These are phyloP conservation scores for Anisognathus igniventris DNA, from an alignment of 2,797 vertebrate species.

Conservation along the genomic window DNA sequence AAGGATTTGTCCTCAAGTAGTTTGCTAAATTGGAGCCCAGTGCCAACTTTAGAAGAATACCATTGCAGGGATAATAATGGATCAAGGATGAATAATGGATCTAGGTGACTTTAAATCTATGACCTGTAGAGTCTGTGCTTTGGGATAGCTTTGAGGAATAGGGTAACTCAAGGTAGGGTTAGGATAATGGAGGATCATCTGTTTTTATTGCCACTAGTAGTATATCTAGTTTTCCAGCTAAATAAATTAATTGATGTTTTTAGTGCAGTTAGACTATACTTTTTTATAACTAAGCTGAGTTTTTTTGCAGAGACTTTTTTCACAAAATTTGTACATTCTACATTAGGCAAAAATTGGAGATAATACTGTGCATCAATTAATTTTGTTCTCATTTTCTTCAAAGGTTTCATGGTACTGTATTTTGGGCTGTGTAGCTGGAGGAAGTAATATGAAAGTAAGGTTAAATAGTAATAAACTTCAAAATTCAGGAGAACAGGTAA, in stretches of 20 bases:
- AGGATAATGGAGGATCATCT: background rate
- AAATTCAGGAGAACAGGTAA: conserved; percentile 88
- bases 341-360: background rate
- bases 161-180: background rate
- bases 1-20: background rate
- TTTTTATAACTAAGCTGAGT: background rate
- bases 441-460: conserved; percentile 83
- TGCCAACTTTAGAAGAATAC: background rate
- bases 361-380: background rate
- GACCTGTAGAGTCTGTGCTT: background rate
- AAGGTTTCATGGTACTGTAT: conserved; percentile 93
- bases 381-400: background rate
- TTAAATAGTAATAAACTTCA: conserved; percentile 83
- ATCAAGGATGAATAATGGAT: background rate
- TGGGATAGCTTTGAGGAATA: background rate
- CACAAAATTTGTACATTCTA: background rate
- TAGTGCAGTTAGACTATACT: background rate
- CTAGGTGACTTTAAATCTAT: background rate
- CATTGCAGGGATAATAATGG: background rate
- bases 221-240: background rate
- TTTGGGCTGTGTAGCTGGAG: conserved; percentile 78
- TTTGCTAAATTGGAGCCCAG: background rate
- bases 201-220: background rate
- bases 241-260: background rate
- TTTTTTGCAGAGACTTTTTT: background rate